Evolutionary conservation across 1,140 invertebrate genomes (phyloP).

Genomic region (Zaprionus vittiger): DNA sequence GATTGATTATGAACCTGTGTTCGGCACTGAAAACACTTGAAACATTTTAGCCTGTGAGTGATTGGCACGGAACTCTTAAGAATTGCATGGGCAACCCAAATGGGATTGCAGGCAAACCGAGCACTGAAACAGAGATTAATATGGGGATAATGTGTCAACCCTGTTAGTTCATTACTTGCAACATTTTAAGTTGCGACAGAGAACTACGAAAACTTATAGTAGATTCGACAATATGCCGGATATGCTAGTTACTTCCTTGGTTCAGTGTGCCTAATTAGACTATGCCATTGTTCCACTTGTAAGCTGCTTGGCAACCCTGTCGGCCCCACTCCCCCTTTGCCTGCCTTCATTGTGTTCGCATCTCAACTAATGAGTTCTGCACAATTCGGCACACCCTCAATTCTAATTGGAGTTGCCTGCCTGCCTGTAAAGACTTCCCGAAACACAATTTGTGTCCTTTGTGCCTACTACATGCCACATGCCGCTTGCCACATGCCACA

Average conservation of each 20-base stretch:
- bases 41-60: constrained; percentile 47
- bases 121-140: too few species aligned
- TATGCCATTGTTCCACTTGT: constrained; percentile 39
- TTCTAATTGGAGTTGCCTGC: constrained; percentile 19
- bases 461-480: not conserved
- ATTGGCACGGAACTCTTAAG: constrained; percentile 25
- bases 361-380: constrained; percentile 69
- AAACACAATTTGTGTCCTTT: constrained; percentile 41
- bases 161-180: not conserved
- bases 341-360: constrained; percentile 53
- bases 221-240: constrained; percentile 44
- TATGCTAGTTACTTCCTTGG: constrained; percentile 48
- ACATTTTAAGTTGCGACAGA: not conserved
- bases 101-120: too few species aligned
- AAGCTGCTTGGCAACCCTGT: constrained; percentile 26
- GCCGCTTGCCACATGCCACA: constrained; percentile 22
- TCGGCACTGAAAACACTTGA: constrained; percentile 59
- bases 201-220: not conserved
- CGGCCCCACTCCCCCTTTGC: not conserved
- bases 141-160: not conserved
- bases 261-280: constrained; percentile 56
- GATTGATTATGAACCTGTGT: constrained; percentile 76
- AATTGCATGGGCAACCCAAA: not conserved
- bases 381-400: constrained; percentile 35
- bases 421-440: not conserved